Evolutionary conservation across 2,113 vertebrate genomes (phyloP), one percentile per base, ranked within the genome.

Genomic region (Hippolais icterina): DNA sequence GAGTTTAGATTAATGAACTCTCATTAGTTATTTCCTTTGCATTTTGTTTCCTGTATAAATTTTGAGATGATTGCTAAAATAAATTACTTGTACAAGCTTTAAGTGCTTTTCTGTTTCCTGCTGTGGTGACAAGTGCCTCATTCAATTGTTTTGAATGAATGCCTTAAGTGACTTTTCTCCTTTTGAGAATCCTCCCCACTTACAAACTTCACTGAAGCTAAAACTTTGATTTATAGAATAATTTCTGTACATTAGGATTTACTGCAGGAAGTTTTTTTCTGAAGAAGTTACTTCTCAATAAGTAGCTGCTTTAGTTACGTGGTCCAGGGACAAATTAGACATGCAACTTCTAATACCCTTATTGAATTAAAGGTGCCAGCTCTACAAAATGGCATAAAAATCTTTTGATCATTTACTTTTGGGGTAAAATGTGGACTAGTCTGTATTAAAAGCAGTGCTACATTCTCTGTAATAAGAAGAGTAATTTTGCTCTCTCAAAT

Each of bases 1-100:
- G 88, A 85, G 27, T 70, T 80, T 77, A 94, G 85, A 97, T 97
- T 97, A 96, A 97, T 96, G 95, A 95, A 75, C 53, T 93, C 77
- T 96, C 87, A 97, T 97, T 96, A 98, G 79, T 91, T 95, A 87
- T 90, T 97, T 97, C 93, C 93, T 97, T 97, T 94, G 92, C 69
- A 94, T 96, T 97, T 97, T 87, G 83, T 96, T 98, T 98, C 95
- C 96, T 97, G 87, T 95, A 66, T 94, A 81, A 96, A 85, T 95
- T 87, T 95, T 61, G 47, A 96, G 96, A 96, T 96, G 94, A 97
- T 96, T 97, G 65, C 70, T 96, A 88, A 97, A 97, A 97, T 97
- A 96, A 97, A 96, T 97, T 86, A 93, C 70, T 96, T 96, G 76
- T 97, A 94, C 91, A 96, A 64, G 65, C 46, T 97, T 95, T 94